These are phyloP conservation scores for Panulirus ornatus DNA, from an alignment of 1,140 invertebrate species.

Conservation along the genomic window DNA sequence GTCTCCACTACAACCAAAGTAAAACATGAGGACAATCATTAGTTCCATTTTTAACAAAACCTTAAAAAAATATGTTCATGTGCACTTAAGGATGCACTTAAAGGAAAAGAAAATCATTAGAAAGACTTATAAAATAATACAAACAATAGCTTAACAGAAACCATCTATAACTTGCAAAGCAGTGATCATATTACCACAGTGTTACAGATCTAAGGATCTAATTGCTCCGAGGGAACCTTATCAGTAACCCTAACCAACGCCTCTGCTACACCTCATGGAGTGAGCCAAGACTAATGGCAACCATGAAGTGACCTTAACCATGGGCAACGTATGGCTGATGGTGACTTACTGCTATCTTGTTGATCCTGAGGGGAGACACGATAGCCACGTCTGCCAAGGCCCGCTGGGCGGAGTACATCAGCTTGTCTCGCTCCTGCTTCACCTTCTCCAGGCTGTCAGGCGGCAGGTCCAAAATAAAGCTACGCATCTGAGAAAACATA, in stretches of 20 bases:
- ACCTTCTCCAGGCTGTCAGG: conserved; percentile 24
- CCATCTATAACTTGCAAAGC: background rate
- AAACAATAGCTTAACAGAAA: no score
- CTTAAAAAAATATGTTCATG: no score
- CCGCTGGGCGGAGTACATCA: conserved; percentile 30
- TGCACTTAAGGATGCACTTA: no score
- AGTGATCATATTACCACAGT: background rate
- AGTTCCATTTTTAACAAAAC: no score
- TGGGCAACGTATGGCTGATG: background rate
- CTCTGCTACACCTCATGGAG: background rate
- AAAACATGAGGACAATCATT: no score
- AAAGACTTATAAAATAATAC: no score
- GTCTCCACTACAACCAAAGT: no score
- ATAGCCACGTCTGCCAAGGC: conserved; percentile 24
- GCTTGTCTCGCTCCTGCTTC: conserved; percentile 11
- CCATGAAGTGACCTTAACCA: no score
- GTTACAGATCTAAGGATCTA: background rate
- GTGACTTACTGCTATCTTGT: conserved; percentile 31
- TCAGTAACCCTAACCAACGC: background rate
- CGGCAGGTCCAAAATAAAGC: conserved; percentile 45
- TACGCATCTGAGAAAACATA: conserved; percentile 22
- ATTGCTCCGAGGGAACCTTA: background rate
- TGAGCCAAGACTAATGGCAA: background rate
- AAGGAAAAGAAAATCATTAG: no score
- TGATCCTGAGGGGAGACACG: conserved; percentile 53